These are phyloP conservation scores for Catagonus wagneri DNA, from an alignment of 2,113 vertebrate genomes.

Conservation along the genomic window DNA sequence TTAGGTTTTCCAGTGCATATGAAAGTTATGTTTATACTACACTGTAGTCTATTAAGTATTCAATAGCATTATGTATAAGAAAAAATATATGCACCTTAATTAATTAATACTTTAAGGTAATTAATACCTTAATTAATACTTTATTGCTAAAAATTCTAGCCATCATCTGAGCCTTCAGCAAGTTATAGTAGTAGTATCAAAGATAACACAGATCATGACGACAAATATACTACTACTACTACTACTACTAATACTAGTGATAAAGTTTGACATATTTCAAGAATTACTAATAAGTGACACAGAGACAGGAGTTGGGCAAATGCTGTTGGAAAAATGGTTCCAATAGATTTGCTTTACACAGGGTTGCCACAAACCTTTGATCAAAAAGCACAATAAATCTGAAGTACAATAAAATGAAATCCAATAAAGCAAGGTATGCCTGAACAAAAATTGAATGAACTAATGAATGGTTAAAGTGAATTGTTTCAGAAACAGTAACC, in stretches of 20 bases:
- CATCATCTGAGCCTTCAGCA: neutral
- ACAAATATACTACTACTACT: neutral
- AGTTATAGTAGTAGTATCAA: neutral
- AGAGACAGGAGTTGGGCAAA: neutral
- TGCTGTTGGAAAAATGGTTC: neutral
- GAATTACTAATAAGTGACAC: neutral
- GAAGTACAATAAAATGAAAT: neutral
- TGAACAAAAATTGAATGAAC: neutral
- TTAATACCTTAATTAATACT: neutral
- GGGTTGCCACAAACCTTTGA: neutral
- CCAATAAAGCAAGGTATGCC: neutral
- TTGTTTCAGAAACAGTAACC: neutral
- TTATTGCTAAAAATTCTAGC: neutral
- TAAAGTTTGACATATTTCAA: neutral
- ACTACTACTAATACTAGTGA: neutral
- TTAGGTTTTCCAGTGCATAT: neutral
- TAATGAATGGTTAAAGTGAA: neutral
- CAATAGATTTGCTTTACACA: neutral
- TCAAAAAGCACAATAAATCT: neutral
- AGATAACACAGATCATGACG: neutral
- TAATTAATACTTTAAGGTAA: neutral
- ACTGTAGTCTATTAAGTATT: neutral
- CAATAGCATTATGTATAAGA: neutral
- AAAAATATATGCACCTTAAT: neutral
- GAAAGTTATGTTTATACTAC: neutral